Evolutionary conservation across 2,797 vertebrate species (phyloP).

Genomic region (Ciconia nigra): DNA sequence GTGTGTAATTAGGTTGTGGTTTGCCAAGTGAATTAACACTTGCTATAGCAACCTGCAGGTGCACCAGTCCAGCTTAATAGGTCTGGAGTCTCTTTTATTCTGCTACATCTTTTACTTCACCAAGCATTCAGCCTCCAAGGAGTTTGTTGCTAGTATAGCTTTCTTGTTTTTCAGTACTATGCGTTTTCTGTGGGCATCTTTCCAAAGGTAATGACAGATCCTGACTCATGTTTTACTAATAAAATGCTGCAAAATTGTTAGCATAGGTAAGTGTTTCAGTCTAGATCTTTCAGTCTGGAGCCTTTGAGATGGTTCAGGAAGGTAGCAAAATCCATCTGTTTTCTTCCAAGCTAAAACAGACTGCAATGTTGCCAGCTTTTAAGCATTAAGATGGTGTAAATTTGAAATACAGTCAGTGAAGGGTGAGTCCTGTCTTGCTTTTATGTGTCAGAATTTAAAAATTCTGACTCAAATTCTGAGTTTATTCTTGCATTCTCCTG

Average conservation of each 20-base stretch:
- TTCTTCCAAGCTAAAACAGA: background rate
- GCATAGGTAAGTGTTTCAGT: background rate
- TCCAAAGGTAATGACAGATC: background rate
- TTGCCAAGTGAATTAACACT: background rate
- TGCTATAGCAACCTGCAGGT: background rate
- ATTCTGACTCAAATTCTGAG: background rate
- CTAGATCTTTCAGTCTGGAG: background rate
- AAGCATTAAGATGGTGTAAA: background rate
- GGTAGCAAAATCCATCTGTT: background rate
- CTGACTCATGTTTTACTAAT: background rate
- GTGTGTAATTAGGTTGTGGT: background rate
- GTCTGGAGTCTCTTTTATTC: background rate
- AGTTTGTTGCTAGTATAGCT: background rate
- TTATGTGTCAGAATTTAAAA: background rate
- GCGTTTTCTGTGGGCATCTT: background rate
- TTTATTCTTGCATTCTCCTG: background rate
- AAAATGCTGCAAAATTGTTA: background rate
- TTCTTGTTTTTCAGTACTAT: background rate
- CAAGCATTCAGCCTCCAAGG: background rate
- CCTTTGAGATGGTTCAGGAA: background rate
- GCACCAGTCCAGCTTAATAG: background rate
- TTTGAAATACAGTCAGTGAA: background rate
- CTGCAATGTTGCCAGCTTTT: background rate
- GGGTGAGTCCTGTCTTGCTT: background rate
- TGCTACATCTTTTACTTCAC: background rate